Conservation (phyloP, 2,888 invertebrate species). For the Tiliacea citrago region DNA sequence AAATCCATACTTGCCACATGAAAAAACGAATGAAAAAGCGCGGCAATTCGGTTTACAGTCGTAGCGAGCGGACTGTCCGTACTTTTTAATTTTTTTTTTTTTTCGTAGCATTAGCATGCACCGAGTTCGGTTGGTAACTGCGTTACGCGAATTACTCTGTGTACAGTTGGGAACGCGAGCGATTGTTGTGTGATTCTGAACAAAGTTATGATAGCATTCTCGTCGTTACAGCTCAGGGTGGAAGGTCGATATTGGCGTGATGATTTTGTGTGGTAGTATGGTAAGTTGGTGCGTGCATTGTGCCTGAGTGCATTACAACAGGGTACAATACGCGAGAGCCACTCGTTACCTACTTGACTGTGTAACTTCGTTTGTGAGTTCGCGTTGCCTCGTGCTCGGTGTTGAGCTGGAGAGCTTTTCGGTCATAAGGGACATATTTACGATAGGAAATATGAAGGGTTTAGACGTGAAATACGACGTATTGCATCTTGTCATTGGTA, state of each 20-base stretch:
- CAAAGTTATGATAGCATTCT: slow-evolving; percentile 34
- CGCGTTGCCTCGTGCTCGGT: slow-evolving; percentile 70
- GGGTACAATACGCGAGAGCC: slow-evolving; percentile 83
- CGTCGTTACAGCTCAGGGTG: slow-evolving; percentile 4
- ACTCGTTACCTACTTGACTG: slow-evolving; percentile 90
- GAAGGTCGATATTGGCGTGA: slow-evolving; percentile 47
- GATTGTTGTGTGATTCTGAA: slow-evolving; percentile 56
- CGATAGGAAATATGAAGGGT: not conserved
- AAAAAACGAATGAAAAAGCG: slow-evolving; percentile 68
- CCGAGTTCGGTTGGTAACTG: slow-evolving; percentile 82
- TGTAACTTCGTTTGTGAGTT: slow-evolving; percentile 89
- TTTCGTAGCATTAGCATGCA: slow-evolving; percentile 83
- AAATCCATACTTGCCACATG: slow-evolving; percentile 54
- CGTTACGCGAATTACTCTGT: slow-evolving; percentile 78
- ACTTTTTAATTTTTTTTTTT: slow-evolving; percentile 74
- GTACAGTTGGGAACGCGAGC: slow-evolving; percentile 52
- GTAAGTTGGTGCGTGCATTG: slow-evolving; percentile 66
- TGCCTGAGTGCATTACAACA: slow-evolving; percentile 74
- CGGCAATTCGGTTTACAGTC: slow-evolving; percentile 78
- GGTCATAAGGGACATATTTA: slow-evolving; percentile 47
- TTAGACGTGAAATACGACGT: not conserved
- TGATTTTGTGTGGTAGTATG: slow-evolving; percentile 42
- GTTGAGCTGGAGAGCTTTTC: slow-evolving; percentile 66
- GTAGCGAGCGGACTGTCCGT: slow-evolving; percentile 70
- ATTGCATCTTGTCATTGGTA: not conserved